Conservation (phyloP, 1,140 invertebrate genomes). For the Drosophila quadrilineata region DNA sequence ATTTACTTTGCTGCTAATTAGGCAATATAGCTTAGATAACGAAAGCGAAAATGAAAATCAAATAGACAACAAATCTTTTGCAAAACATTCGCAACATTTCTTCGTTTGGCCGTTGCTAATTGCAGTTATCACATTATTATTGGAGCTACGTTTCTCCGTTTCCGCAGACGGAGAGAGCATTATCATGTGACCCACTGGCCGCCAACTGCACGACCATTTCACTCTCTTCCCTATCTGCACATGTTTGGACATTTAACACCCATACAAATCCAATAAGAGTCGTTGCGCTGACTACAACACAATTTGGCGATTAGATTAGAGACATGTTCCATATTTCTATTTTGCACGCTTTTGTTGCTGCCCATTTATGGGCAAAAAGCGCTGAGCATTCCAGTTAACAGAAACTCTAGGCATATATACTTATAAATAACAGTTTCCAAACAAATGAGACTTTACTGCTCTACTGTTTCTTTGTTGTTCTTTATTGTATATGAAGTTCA, state of each 20-base stretch:
- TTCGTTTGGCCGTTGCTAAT: constrained; percentile 42
- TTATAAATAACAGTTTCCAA: too few species aligned
- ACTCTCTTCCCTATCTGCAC: neutral
- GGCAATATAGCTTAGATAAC: constrained; percentile 50
- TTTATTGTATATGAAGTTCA: too few species aligned
- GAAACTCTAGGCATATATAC: too few species aligned
- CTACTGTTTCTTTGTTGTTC: too few species aligned
- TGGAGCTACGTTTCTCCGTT: too few species aligned
- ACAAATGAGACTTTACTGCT: too few species aligned
- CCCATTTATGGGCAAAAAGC: neutral
- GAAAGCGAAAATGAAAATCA: constrained; percentile 12
- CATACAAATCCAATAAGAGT: neutral
- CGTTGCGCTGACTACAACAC: constrained; percentile 1
- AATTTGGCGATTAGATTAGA: constrained; percentile 8
- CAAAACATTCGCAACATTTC: constrained; percentile 45
- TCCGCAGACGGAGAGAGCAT: too few species aligned
- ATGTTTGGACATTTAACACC: constrained; percentile 28
- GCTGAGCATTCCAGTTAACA: neutral
- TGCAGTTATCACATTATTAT: constrained; percentile 59
- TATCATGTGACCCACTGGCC: constrained; percentile 54
- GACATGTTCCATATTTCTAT: neutral
- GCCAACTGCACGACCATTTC: constrained; percentile 39
- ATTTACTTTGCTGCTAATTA: constrained; percentile 70
- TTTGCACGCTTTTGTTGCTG: neutral
- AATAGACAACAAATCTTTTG: constrained; percentile 13